Percentiles rank a stretch among this genome's conserved stretches.
Evolutionary conservation across 1,140 invertebrate species (phyloP).

Genomic region (Tetraneura akinire): DNA sequence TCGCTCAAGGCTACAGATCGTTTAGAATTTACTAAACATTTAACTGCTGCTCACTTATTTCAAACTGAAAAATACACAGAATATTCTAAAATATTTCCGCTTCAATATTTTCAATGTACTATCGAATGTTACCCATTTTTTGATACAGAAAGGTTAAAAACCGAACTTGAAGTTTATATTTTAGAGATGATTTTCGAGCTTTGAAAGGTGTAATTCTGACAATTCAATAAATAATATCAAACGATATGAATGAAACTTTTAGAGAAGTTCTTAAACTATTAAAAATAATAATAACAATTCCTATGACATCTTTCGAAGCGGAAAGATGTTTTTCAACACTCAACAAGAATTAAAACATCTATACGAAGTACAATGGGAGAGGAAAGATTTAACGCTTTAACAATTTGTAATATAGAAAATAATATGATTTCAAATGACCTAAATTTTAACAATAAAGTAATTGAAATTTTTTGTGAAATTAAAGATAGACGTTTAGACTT

Average conservation of each 20-base stretch:
- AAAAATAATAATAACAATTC: slow-evolving; percentile 54
- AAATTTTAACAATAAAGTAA: too few relatives aligned
- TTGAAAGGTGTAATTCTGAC: not conserved
- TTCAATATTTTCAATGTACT: not conserved
- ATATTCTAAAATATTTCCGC: slow-evolving; percentile 56
- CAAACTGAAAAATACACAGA: too few relatives aligned
- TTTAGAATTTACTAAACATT: not conserved
- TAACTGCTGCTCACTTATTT: too few relatives aligned
- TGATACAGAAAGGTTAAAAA: not conserved
- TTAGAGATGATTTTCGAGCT: not conserved
- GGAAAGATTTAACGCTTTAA: too few relatives aligned
- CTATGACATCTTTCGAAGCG: slow-evolving; percentile 54
- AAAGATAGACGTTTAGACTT: too few relatives aligned
- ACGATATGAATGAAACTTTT: slow-evolving; percentile 53
- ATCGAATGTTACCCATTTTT: slow-evolving; percentile 4
- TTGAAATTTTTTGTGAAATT: too few relatives aligned
- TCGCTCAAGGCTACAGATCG: too few relatives aligned
- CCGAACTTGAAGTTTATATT: not conserved
- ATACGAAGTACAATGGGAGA: too few relatives aligned
- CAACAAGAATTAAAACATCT: slow-evolving; percentile 54
- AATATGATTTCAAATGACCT: slow-evolving; percentile 17
- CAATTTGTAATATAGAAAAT: too few relatives aligned
- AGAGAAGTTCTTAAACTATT: slow-evolving; percentile 54
- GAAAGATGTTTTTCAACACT: slow-evolving; percentile 54
- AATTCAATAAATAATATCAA: not conserved